These are phyloP conservation scores for Urosaurus nigricauda DNA, from an alignment of 2,797 vertebrate species.

Conservation along the genomic window DNA sequence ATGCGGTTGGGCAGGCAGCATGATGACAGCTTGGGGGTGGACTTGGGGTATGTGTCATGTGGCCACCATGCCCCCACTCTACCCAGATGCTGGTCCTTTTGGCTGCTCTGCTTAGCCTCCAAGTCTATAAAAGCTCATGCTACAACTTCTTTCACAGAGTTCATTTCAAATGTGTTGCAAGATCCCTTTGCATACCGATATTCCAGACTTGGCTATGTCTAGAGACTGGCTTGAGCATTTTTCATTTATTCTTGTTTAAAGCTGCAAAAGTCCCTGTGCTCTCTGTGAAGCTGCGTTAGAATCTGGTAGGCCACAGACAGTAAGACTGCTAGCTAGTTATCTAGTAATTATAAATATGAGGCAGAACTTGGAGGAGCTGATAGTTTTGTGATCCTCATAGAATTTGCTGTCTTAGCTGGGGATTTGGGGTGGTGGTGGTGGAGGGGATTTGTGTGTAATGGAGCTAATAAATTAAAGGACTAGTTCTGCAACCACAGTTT, in stretches of 20 bases:
- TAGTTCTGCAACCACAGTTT: background rate
- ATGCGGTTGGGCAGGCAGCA: too few species aligned
- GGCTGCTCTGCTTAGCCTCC: too few species aligned
- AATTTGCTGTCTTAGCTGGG: background rate
- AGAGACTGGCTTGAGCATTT: background rate
- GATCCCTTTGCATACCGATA: too few species aligned
- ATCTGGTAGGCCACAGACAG: background rate
- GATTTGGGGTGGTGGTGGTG: background rate
- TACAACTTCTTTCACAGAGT: too few species aligned
- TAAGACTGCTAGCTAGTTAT: background rate
- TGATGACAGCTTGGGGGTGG: too few species aligned
- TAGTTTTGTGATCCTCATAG: background rate
- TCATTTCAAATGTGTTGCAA: too few species aligned
- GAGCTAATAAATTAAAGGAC: background rate
- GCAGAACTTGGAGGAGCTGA: background rate
- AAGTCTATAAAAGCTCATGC: too few species aligned
- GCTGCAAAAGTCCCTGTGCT: background rate
- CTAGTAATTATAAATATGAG: background rate
- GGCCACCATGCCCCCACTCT: too few species aligned
- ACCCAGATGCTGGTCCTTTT: too few species aligned
- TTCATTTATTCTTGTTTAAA: slow-evolving; percentile 1
- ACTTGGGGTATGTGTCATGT: too few species aligned
- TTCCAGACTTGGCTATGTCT: too few species aligned
- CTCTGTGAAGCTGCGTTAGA: background rate
- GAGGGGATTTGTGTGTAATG: background rate